Conservation (phyloP, 2,797 vertebrate species). For the Cetoscarus ocellatus region DNA sequence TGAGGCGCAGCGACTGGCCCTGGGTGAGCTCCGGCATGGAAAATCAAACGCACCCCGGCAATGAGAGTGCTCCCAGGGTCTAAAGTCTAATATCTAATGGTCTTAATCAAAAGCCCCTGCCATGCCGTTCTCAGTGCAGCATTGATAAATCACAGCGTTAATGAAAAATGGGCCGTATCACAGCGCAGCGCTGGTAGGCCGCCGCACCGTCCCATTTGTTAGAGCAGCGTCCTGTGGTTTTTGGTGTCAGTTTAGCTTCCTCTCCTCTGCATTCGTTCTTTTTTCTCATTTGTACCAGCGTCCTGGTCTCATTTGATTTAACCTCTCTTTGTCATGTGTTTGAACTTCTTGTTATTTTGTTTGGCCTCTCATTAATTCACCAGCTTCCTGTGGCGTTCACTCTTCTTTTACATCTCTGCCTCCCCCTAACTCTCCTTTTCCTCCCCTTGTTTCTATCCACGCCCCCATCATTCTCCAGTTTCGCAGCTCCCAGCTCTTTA, state of each 20-base stretch:
- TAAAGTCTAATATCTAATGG: slow-evolving; percentile 75
- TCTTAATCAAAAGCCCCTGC: slow-evolving; percentile 70
- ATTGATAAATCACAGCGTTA: slow-evolving; percentile 71
- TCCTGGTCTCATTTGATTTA: slow-evolving; percentile 23
- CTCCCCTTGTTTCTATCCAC: background rate
- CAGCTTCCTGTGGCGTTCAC: background rate
- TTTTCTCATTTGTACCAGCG: background rate
- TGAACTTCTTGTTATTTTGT: slow-evolving; percentile 12
- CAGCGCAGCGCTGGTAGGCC: slow-evolving; percentile 53
- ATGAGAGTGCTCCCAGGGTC: slow-evolving; percentile 60
- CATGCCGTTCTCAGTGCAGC: slow-evolving; percentile 51
- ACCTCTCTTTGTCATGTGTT: slow-evolving; percentile 21
- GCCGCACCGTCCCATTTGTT: slow-evolving; percentile 53
- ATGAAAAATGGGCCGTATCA: slow-evolving; percentile 68
- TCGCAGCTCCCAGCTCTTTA: background rate
- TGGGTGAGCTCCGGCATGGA: slow-evolving; percentile 35
- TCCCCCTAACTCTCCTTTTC: background rate
- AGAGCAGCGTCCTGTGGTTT: slow-evolving; percentile 63
- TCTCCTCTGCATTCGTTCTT: slow-evolving; percentile 7
- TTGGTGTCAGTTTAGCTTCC: slow-evolving; percentile 40
- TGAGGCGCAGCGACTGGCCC: slow-evolving; percentile 30
- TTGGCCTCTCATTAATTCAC: slow-evolving; percentile 30
- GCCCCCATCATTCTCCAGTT: slow-evolving; percentile 5
- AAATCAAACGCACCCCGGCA: slow-evolving; percentile 59
- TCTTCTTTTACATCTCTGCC: slow-evolving; percentile 7